Percentiles rank a stretch among this genome's conserved stretches.
phyloP scores from a whole-genome alignment of 2,888 invertebrate species.

The Cephus sareptanus region DNA sequence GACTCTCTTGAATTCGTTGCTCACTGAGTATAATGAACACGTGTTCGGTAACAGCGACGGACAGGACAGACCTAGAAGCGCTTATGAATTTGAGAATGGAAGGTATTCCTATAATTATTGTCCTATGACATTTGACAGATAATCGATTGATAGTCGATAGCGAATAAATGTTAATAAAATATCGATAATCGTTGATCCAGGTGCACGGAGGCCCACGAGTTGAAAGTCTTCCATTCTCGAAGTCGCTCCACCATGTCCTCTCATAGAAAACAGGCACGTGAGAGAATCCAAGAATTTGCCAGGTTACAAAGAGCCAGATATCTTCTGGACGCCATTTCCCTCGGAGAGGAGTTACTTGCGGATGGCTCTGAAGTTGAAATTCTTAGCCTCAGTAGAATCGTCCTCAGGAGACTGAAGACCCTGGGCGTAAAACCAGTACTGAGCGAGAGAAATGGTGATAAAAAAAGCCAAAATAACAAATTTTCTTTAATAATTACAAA shows the following conservation, averaged over 20 bases:
- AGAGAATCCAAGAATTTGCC: conserved; percentile 55
- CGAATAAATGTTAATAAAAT: neutral
- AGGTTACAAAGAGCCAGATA: conserved; percentile 52
- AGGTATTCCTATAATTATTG: neutral
- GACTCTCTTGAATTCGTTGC: conserved; percentile 45
- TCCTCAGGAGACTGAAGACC: conserved; percentile 74
- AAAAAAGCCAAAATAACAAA: neutral
- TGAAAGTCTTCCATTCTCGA: conserved; percentile 18
- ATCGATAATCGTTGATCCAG: neutral
- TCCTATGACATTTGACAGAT: neutral
- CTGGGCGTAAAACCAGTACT: conserved; percentile 36
- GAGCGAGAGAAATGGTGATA: neutral
- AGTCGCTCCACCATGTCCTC: conserved; percentile 40
- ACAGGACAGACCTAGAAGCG: neutral
- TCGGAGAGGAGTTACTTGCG: conserved; percentile 68
- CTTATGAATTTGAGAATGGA: neutral
- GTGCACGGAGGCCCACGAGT: neutral
- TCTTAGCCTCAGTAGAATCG: conserved; percentile 74
- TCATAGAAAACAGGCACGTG: conserved; percentile 51
- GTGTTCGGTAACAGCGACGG: neutral
- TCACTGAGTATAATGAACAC: conserved; percentile 46
- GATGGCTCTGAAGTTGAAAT: conserved; percentile 79
- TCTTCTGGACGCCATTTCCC: conserved; percentile 55
- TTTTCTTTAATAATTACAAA: conserved; percentile 25
- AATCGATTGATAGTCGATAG: neutral